phyloP scores from a whole-genome alignment of 2,113 vertebrate species.

The Zootoca vivipara region DNA sequence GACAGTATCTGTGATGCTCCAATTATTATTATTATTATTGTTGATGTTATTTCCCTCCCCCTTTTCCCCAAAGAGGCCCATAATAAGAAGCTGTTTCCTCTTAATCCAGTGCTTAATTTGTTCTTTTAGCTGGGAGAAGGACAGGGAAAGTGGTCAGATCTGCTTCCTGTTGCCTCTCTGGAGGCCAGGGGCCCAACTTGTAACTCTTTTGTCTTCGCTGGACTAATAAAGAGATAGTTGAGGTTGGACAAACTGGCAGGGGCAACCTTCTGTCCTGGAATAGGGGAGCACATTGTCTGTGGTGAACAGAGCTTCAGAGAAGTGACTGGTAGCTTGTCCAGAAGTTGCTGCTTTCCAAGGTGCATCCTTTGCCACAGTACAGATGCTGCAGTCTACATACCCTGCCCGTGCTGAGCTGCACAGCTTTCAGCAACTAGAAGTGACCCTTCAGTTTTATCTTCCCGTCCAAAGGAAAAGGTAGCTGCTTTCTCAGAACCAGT shows the following conservation, averaged over 20 bases:
- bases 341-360: not conserved
- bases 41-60: not conserved
- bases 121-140: not conserved
- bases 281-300: not conserved
- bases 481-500: too few relatives aligned
- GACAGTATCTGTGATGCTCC: not conserved
- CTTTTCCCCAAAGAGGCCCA: too few relatives aligned
- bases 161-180: not conserved
- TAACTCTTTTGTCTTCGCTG: not conserved
- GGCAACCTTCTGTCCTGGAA: not conserved
- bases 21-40: too few relatives aligned
- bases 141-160: not conserved
- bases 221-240: not conserved
- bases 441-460: not conserved
- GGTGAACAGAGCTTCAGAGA: not conserved
- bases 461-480: not conserved
- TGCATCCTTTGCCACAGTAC: not conserved
- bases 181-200: not conserved
- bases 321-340: not conserved
- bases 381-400: not conserved
- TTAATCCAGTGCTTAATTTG: not conserved
- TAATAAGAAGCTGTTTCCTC: not conserved
- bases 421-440: not conserved
- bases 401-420: not conserved
- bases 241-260: not conserved